Percentiles rank a stretch among this genome's conserved stretches.
Conservation (phyloP, 1,140 invertebrate species). For the Lepidotrigona ventralis region DNA sequence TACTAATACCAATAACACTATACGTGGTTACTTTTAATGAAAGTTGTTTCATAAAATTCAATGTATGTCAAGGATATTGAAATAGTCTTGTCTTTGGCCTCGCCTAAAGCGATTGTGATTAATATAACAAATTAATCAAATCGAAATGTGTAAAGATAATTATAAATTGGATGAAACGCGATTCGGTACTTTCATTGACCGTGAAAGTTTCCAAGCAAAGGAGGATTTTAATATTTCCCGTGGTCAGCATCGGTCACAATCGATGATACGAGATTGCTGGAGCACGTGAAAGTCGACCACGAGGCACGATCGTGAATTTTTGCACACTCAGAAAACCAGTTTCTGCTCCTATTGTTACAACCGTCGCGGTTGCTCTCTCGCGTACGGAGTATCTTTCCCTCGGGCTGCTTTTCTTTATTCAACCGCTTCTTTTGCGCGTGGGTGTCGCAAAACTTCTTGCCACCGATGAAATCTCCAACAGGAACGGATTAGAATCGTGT, state of each 20-base stretch:
- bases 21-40: too few relatives aligned
- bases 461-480: not conserved
- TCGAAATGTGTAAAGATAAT: not conserved
- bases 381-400: conserved; percentile 25
- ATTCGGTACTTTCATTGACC: not conserved
- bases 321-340: conserved; percentile 52
- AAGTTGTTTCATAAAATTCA: too few relatives aligned
- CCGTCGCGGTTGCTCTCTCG: not conserved
- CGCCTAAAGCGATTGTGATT: too few relatives aligned
- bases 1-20: too few relatives aligned
- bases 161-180: not conserved
- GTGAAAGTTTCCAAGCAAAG: conserved; percentile 2
- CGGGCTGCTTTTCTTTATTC: not conserved
- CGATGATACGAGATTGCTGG: conserved; percentile 45
- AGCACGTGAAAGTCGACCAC: conserved; percentile 56
- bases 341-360: conserved; percentile 57
- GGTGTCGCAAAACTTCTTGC: conserved; percentile 4
- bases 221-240: conserved; percentile 20
- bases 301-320: conserved; percentile 51
- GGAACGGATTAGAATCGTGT: not conserved
- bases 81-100: too few relatives aligned
- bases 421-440: conserved; percentile 1
- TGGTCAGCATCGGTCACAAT: conserved; percentile 40
- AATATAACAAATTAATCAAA: not conserved
- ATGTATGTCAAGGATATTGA: too few relatives aligned